A percentile compares a stretch with the other conserved stretches of the same genome.
Evolutionary conservation across 1,140 invertebrate species (phyloP).

Genomic region (Bombus fervidus): DNA sequence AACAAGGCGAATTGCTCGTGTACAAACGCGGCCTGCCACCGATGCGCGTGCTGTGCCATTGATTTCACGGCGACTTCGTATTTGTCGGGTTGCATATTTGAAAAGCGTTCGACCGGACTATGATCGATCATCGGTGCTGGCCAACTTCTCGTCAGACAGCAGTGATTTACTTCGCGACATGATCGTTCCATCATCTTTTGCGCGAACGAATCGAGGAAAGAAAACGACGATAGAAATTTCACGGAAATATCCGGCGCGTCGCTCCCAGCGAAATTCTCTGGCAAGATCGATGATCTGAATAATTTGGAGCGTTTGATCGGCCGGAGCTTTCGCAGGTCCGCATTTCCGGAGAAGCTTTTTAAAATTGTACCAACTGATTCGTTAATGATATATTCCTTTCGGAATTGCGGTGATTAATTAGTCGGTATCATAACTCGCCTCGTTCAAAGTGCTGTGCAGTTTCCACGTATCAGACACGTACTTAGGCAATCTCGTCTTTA

Average conservation of each 20-base stretch:
- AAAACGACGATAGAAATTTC: neutral
- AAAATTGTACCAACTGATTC: neutral
- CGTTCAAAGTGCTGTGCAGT: neutral
- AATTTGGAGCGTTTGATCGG: slow-evolving; percentile 6
- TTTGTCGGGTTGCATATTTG: slow-evolving; percentile 35
- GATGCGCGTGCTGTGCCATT: slow-evolving; percentile 1
- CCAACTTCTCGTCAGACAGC: slow-evolving; percentile 1
- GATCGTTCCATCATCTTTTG: slow-evolving; percentile 42
- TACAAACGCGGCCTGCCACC: neutral
- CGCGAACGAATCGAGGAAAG: neutral
- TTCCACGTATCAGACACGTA: neutral
- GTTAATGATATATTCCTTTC: neutral
- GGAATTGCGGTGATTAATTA: neutral
- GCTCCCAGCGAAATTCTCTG: neutral
- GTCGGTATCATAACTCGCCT: neutral
- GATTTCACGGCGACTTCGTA: slow-evolving; percentile 25
- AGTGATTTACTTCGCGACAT: slow-evolving; percentile 32
- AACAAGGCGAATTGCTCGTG: slow-evolving; percentile 14
- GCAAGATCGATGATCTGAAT: slow-evolving; percentile 8
- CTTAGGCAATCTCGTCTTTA: neutral
- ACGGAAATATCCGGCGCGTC: neutral
- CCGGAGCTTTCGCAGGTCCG: neutral
- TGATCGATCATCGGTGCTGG: slow-evolving; percentile 40
- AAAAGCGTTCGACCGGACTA: neutral
- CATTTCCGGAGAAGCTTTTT: neutral